phyloP scores from a whole-genome alignment of 2,888 invertebrate genomes.

The Pristionchus maxplancki region DNA sequence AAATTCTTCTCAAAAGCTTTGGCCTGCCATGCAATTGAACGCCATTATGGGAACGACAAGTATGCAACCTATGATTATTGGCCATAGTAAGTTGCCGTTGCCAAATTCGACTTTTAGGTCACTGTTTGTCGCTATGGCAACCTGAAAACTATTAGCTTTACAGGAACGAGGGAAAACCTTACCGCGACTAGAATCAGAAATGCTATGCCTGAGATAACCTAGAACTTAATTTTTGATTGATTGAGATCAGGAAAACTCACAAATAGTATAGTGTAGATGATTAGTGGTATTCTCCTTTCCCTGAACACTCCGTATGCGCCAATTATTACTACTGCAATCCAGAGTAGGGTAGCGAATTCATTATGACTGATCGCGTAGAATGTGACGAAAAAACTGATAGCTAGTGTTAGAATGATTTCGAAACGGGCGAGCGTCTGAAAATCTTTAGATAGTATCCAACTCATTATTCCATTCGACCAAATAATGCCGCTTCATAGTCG shows the following conservation, averaged over 20 bases:
- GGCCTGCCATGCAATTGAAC: not conserved
- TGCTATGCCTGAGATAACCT: not conserved
- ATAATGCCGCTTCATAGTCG: no score
- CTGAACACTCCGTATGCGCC: not conserved
- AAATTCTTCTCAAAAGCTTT: not conserved
- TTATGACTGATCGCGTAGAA: not conserved
- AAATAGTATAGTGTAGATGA: no score
- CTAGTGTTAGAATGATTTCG: not conserved
- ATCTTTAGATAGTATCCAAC: no score
- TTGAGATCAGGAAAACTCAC: no score
- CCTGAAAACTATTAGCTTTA: no score
- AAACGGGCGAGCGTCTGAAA: not conserved
- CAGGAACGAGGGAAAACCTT: no score
- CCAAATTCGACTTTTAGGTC: no score
- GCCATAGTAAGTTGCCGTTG: no score
- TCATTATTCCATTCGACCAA: not conserved
- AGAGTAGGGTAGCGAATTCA: not conserved
- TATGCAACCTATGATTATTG: not conserved
- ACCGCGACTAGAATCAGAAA: no score
- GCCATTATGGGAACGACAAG: not conserved
- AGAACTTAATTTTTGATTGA: not conserved
- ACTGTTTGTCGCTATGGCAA: no score
- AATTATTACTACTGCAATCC: not conserved
- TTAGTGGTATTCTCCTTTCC: no score
- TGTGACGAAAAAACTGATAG: not conserved